phyloP scores from a whole-genome alignment of 2,797 vertebrate species.

The Anomalospiza imberbis region DNA sequence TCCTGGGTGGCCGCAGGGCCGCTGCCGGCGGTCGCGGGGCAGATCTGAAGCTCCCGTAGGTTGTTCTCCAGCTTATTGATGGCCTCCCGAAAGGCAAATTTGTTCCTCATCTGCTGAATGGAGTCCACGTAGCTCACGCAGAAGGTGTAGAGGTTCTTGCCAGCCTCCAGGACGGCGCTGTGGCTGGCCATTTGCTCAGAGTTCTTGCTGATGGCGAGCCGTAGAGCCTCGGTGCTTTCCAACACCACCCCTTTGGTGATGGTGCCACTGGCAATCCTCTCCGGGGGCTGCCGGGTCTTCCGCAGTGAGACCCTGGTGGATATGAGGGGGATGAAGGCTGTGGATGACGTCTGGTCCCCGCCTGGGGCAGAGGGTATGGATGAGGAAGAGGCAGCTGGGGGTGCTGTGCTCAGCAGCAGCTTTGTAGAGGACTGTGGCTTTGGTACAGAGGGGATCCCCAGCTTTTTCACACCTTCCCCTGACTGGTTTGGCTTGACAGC shows the following conservation, averaged over 20 bases:
- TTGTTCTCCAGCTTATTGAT: slow-evolving; percentile 97
- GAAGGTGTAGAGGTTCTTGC: slow-evolving; percentile 96
- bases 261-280: slow-evolving; percentile 86
- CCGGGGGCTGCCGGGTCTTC: slow-evolving; percentile 89
- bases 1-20: slow-evolving; percentile 87
- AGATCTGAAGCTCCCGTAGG: slow-evolving; percentile 95
- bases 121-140: slow-evolving; percentile 95
- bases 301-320: slow-evolving; percentile 90
- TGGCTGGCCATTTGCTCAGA: slow-evolving; percentile 95
- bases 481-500: slow-evolving; percentile 65
- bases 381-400: slow-evolving; percentile 36
- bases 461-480: slow-evolving; percentile 81
- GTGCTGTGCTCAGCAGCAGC: slow-evolving; percentile 38
- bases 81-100: slow-evolving; percentile 96
- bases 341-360: slow-evolving; percentile 71
- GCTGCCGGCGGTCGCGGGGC: slow-evolving; percentile 83
- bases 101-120: slow-evolving; percentile 99
- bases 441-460: slow-evolving; percentile 72
- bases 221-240: slow-evolving; percentile 87
- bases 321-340: slow-evolving; percentile 90
- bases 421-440: slow-evolving; percentile 82
- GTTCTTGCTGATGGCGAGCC: slow-evolving; percentile 87
- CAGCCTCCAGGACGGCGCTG: slow-evolving; percentile 92
- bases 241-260: slow-evolving; percentile 91
- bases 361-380: slow-evolving; percentile 15